A percentile compares a stretch with the other conserved stretches of the same genome.
Evolutionary conservation across 2,888 invertebrate species (phyloP).

Genomic region (Drosophila kambysellisi): DNA sequence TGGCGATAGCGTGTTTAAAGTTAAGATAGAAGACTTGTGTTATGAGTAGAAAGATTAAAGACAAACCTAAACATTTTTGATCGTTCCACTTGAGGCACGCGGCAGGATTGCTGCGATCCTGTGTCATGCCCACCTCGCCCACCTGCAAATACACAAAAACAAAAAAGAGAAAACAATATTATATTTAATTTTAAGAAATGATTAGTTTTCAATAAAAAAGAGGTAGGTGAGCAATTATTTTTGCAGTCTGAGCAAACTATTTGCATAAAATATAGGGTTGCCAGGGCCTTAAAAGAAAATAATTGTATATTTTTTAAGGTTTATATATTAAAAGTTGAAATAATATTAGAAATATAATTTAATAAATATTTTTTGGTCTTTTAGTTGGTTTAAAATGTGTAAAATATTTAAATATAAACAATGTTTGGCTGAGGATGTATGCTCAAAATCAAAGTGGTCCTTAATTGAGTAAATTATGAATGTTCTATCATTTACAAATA

Average conservation of each 20-base stretch:
- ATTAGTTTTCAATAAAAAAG: not conserved
- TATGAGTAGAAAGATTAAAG: conserved; percentile 79
- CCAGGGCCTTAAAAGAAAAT: not conserved
- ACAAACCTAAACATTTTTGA: conserved; percentile 86
- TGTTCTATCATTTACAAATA: no score
- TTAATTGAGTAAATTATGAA: not conserved
- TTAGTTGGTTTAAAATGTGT: not conserved
- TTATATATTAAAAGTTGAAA: not conserved
- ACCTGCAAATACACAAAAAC: conserved; percentile 74
- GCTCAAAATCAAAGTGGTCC: not conserved
- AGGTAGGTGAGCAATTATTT: not conserved
- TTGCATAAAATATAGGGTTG: not conserved
- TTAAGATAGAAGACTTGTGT: conserved; percentile 72
- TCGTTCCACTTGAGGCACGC: conserved; percentile 84
- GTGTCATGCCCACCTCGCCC: conserved; percentile 83
- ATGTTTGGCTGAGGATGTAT: not conserved
- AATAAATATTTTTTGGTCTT: not conserved
- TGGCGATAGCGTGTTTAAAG: conserved; percentile 74
- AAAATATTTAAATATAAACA: not conserved
- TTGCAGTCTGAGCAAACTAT: conserved; percentile 7
- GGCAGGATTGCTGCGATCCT: conserved; percentile 83
- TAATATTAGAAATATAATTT: not conserved
- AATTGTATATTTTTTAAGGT: not conserved
- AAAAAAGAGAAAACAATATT: not conserved
- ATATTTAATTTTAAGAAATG: not conserved